Percentiles rank a stretch among this genome's conserved stretches.
Evolutionary conservation across 2,888 invertebrate genomes (phyloP).

Genomic region (Dasypolia templi): DNA sequence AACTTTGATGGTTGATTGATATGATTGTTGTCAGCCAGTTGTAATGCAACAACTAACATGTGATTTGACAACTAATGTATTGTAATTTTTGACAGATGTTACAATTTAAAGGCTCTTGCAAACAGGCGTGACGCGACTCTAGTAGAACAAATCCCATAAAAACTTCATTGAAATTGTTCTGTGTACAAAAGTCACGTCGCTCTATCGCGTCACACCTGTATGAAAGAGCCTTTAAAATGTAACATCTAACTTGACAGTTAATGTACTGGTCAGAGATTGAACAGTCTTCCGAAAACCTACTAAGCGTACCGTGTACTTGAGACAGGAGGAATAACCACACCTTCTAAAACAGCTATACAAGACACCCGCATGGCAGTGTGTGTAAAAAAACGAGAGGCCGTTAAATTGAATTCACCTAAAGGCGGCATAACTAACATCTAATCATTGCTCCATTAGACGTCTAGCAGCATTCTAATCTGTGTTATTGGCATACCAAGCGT

Average conservation of each 20-base stretch:
- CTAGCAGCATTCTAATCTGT: conserved; percentile 53
- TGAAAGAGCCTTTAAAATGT: no score
- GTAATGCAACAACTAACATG: not conserved
- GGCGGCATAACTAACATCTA: conserved; percentile 50
- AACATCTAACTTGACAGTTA: not conserved
- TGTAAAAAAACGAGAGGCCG: conserved; percentile 31
- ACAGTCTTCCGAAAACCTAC: not conserved
- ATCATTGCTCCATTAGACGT: conserved; percentile 51
- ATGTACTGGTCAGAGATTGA: not conserved
- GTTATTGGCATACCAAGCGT: conserved; percentile 61
- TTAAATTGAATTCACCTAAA: conserved; percentile 51
- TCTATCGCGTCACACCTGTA: no score
- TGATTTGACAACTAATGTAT: not conserved
- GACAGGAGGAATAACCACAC: not conserved
- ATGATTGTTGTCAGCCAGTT: not conserved
- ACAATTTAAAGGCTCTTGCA: no score
- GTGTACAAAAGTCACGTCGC: no score
- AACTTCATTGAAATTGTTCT: no score
- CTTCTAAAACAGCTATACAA: not conserved
- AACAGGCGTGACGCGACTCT: no score
- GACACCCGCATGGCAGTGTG: conserved; percentile 8
- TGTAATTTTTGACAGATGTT: no score
- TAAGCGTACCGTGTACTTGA: not conserved
- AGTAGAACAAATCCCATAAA: no score
- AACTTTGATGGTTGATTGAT: not conserved